A percentile compares a stretch with the other conserved stretches of the same genome.
phyloP scores from a whole-genome alignment of 2,888 invertebrate genomes.

The Stenichneumon culpator region DNA sequence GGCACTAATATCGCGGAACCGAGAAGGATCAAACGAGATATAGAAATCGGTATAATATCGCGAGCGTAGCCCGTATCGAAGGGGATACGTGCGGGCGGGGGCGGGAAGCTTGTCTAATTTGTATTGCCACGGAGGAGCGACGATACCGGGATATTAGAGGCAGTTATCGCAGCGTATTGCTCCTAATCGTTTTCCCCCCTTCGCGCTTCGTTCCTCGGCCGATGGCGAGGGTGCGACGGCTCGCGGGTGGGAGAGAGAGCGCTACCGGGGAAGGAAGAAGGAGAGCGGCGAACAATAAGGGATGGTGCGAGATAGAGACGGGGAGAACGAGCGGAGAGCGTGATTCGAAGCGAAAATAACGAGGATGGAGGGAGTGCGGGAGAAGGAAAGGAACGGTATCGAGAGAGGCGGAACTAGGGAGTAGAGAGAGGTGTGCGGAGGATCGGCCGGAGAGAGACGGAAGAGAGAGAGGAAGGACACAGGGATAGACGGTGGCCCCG shows the following conservation, averaged over 20 bases:
- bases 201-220: constrained; percentile 36
- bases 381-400: neutral
- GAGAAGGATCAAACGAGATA: constrained; percentile 54
- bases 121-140: constrained; percentile 80
- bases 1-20: constrained; percentile 41
- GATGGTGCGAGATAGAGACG: constrained; percentile 66
- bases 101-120: constrained; percentile 81
- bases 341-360: constrained; percentile 49
- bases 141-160: constrained; percentile 82
- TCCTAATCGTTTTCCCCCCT: constrained; percentile 82
- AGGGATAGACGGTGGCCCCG: constrained; percentile 13
- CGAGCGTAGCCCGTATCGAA: constrained; percentile 63
- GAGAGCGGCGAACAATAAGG: constrained; percentile 61
- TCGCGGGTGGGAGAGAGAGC: constrained; percentile 32
- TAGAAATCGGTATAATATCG: constrained; percentile 64
- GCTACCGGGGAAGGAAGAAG: constrained; percentile 40
- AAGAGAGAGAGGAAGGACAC: constrained; percentile 46
- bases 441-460: constrained; percentile 38
- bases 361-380: constrained; percentile 50
- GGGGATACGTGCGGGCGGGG: constrained; percentile 75
- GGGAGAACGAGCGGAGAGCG: constrained; percentile 50
- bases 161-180: constrained; percentile 84
- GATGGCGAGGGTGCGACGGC: constrained; percentile 38
- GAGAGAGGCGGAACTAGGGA: constrained; percentile 53
- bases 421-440: constrained; percentile 51